Base-by-base conservation (phyloP, 2,797 vertebrate genomes). In the Peromyscus attwateri region DNA sequence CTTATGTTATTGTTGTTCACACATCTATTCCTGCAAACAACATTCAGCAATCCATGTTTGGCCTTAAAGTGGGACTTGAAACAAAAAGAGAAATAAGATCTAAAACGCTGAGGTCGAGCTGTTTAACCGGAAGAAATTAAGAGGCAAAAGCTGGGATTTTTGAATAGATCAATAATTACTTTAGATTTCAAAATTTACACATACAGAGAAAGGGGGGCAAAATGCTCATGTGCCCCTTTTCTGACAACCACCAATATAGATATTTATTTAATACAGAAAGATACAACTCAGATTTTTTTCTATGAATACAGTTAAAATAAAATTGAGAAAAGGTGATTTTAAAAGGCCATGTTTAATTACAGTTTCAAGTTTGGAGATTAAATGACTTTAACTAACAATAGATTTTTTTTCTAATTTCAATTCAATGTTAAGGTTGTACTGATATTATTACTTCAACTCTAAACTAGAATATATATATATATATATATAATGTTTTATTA, bases 111-210 rank as follows among this genome's bases (percentile, higher is more conserved):
- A 92, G 37, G 6, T 1, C 46, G 62, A 73, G 25, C 13, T 2
- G 79, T 8, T 66, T 62, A 96, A n/a, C 3, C 23, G 79, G 84
- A 73, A 57, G 3, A 92, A 89, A 70, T 87, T n/a, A 68, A 87
- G 66, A 84, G 76, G 3, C 13, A 40, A 40, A 55, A 60, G 71
- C 5, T 2, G 12, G 8, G 43, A 29, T 73, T 76, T 76, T 37
- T 79, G 52, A 64, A 52, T 14, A 73, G 79, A 0, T 77, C 64
- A 87, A 10, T 76, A 62, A 6, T 9, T 8, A 60, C 71, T 52
- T 11, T 84, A 46, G 8, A 40, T 17, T 77, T 57, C 23, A 82
- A 68, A 90, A 10, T 93, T 7, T 6, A 40, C 40, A 92, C 84
- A 88, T 95, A 77, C 1, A 92, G 16, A 80, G 62, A 11, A 66